Evolutionary conservation across 2,797 vertebrate genomes (phyloP).

Genomic region (Malacoctenus gilli): DNA sequence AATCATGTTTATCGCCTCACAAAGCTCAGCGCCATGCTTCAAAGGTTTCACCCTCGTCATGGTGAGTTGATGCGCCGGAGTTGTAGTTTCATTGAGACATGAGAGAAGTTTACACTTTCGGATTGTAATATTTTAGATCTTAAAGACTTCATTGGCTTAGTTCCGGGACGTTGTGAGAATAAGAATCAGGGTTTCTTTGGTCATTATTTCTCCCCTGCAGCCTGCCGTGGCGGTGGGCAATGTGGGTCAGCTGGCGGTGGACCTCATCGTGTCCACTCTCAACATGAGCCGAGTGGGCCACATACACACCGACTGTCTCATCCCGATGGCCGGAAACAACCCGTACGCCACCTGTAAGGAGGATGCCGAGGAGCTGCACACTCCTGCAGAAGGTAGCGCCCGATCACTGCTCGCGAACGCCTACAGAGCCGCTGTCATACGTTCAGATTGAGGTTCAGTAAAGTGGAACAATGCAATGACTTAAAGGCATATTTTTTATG

Average conservation of each 20-base stretch:
- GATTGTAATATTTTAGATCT: too few relatives aligned
- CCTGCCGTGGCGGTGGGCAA: conserved; percentile 96
- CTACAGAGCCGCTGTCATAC: too few relatives aligned
- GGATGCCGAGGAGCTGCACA: conserved; percentile 85
- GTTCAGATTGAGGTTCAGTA: too few relatives aligned
- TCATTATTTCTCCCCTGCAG: conserved; percentile 66
- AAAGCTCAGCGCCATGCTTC: conserved; percentile 57
- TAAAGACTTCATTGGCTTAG: background rate
- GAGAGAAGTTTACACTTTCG: too few relatives aligned
- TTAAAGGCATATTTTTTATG: too few relatives aligned
- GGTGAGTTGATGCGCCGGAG: too few relatives aligned
- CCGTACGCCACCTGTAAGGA: conserved; percentile 86
- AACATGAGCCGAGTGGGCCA: conserved; percentile 88
- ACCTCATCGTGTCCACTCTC: conserved; percentile 92
- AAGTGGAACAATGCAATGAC: too few relatives aligned
- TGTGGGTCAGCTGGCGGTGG: conserved; percentile 91
- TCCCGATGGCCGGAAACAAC: conserved; percentile 94
- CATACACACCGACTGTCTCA: conserved; percentile 92
- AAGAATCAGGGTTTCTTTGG: background rate
- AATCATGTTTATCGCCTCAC: conserved; percentile 89
- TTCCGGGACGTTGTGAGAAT: background rate
- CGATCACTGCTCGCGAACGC: too few relatives aligned
- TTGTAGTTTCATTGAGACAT: too few relatives aligned
- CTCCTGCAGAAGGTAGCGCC: conserved; percentile 88
- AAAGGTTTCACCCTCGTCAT: conserved; percentile 80